Evolutionary conservation across 2,888 invertebrate species (phyloP), one percentile per base, ranked within the genome.

Genomic region (Coelinius sp.): DNA sequence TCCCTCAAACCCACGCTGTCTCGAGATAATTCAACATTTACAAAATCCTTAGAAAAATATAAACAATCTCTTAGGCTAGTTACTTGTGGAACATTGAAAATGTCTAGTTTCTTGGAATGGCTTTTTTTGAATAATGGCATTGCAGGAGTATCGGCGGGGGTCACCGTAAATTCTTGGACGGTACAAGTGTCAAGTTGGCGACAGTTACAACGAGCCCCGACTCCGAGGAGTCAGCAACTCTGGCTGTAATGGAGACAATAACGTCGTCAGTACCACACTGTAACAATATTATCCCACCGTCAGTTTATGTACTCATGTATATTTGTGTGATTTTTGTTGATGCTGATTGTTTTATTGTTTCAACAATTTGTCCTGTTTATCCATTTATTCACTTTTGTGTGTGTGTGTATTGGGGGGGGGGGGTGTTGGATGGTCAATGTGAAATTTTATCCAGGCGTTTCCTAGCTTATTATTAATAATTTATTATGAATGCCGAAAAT

Each of bases 271-370:
- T 77, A 77, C 82, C 81, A 77, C 89, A 89, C 79, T 89, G 90
- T 83, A 89, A 90, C 88, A 90, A 90, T 89, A 88, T 89, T 85
- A 89, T 89, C 84, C 86, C 85, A 87, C 89, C 89, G 90, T 90
- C 90, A 89, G 90, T 90, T 86, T 83, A 84, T 82, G 82, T n/a
- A n/a, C 85, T 84, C 82, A 75, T 73, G 78, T 77, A 73, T 79
- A 71, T 75, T 75, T 75, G 73, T 73, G n/a, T 41, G 12, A 4
- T 73, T 73, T 46, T 46, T 27, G 2, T 64, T 22, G 22, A 41
- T 25, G 3, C 52, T 17, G 12, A 22, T n/a, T 49, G 8, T n/a
- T 46, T 66, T 24, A 27, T n/a, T n/a, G 12, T n/a, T 4, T 4
- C 41, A 41, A 4, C n/a, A 10, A 10, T 41, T 41, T 41, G 1